Evolutionary conservation across 2,113 vertebrate genomes (phyloP).

Genomic region (Atherinomorus stipes): DNA sequence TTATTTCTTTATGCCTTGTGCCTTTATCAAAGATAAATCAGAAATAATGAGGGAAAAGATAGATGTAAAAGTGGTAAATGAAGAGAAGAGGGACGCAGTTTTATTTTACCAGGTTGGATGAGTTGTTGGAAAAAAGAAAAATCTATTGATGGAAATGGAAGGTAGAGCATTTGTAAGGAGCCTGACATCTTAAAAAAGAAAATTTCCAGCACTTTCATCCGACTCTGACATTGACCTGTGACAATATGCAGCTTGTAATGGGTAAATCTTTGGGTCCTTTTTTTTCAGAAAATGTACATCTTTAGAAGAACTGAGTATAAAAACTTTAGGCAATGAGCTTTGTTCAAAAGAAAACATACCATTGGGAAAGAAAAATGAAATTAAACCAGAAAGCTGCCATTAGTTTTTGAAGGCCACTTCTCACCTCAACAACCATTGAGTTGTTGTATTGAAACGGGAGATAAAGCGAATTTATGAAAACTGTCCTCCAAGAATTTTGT

Average conservation of each 20-base stretch:
- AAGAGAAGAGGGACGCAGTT: neutral
- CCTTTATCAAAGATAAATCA: neutral
- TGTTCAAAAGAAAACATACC: neutral
- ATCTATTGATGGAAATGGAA: too few relatives aligned
- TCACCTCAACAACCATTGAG: neutral
- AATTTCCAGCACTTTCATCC: constrained; percentile 11
- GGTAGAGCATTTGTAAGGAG: neutral
- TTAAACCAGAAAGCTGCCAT: neutral
- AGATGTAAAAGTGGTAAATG: neutral
- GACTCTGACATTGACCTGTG: neutral
- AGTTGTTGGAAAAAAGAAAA: neutral
- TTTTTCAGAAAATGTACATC: neutral
- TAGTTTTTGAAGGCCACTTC: neutral
- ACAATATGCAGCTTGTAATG: constrained; percentile 1
- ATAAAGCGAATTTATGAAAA: constrained; percentile 9
- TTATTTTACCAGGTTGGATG: neutral
- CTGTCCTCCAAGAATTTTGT: neutral
- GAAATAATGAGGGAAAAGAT: neutral
- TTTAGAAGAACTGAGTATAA: constrained; percentile 2
- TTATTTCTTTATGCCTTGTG: constrained; percentile 3
- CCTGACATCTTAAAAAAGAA: constrained; percentile 8
- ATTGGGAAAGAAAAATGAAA: neutral
- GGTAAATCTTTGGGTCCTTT: constrained; percentile 6
- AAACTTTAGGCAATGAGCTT: too few relatives aligned
- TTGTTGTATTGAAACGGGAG: neutral